Evolutionary conservation across 2,797 vertebrate genomes (phyloP).

Genomic region (Sylvilagus floridanus): DNA sequence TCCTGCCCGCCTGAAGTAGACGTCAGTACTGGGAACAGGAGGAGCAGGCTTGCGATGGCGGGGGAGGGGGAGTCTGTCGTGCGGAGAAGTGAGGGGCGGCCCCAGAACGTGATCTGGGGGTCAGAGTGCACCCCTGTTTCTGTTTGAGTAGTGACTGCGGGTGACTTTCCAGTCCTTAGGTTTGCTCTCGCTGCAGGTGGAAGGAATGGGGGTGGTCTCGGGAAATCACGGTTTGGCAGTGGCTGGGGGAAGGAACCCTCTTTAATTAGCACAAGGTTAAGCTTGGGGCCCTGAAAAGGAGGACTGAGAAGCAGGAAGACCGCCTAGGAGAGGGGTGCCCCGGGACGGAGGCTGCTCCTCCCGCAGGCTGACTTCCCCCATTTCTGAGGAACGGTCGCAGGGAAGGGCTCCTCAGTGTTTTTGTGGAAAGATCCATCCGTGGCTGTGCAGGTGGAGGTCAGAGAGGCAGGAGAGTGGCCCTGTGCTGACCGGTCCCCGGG

Average conservation of each 20-base stretch:
- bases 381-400: background rate
- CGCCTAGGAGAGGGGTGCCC: background rate
- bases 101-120: background rate
- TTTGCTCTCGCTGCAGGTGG: too few relatives aligned
- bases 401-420: background rate
- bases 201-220: background rate
- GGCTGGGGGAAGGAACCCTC: background rate
- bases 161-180: background rate
- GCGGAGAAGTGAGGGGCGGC: background rate
- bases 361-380: background rate
- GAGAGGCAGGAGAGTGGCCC: background rate
- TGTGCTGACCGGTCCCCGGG: background rate
- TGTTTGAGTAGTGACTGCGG: background rate
- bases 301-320: background rate
- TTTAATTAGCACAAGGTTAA: background rate
- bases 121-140: background rate
- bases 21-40: constrained; percentile 85
- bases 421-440: background rate
- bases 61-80: background rate
- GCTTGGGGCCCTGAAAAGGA: background rate
- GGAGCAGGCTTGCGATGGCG: too few relatives aligned
- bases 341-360: background rate
- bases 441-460: background rate
- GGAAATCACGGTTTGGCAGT: background rate
- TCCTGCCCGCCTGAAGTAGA: constrained; percentile 89